Evolutionary conservation across 2,797 vertebrate genomes (phyloP).

Genomic region (Halcyon leucocephala): DNA sequence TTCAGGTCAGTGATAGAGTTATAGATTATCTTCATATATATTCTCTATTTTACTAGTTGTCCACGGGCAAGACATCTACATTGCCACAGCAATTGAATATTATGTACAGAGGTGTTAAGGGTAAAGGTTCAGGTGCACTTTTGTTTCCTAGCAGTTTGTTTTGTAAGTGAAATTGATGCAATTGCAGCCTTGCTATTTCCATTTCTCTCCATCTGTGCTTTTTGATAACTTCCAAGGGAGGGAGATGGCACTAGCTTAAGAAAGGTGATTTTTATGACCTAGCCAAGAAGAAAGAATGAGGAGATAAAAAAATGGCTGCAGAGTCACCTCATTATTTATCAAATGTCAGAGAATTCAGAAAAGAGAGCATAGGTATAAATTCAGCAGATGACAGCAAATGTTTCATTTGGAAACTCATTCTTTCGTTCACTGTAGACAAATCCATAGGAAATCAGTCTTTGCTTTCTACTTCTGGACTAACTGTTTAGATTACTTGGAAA

Average conservation of each 20-base stretch:
- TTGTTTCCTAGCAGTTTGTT: neutral
- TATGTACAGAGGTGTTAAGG: neutral
- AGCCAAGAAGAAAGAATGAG: neutral
- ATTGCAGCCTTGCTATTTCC: neutral
- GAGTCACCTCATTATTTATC: neutral
- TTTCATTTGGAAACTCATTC: neutral
- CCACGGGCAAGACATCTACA: neutral
- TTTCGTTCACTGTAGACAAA: neutral
- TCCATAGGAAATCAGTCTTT: neutral
- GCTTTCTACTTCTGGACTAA: neutral
- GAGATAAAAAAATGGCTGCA: neutral
- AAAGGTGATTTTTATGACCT: neutral
- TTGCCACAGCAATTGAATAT: neutral
- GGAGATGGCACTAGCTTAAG: neutral
- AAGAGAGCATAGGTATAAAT: neutral
- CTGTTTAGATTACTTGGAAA: neutral
- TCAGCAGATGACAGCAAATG: neutral
- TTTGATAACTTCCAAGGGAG: neutral
- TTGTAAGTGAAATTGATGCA: neutral
- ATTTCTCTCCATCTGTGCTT: neutral
- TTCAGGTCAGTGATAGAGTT: neutral
- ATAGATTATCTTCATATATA: neutral
- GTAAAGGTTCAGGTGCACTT: neutral
- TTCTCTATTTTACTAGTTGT: neutral
- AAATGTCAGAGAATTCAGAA: neutral